Evolutionary conservation across 2,888 invertebrate genomes (phyloP).

Genomic region (Conomelus anceps): DNA sequence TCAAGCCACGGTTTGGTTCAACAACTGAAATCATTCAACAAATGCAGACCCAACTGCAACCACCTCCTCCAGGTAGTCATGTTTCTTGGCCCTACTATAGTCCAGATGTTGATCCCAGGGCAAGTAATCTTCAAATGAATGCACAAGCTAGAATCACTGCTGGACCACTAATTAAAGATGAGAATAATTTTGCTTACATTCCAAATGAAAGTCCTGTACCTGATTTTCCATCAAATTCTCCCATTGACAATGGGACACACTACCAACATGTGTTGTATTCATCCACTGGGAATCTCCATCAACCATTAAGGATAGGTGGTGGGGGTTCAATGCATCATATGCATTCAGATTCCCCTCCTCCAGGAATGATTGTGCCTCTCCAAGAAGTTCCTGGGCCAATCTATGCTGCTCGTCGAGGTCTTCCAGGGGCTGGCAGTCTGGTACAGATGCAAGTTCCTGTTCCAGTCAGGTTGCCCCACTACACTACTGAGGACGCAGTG

Average conservation of each 20-base stretch:
- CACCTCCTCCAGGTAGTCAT: conserved; percentile 37
- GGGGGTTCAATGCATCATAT: conserved; percentile 22
- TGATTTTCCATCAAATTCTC: conserved; percentile 16
- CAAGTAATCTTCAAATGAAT: background rate
- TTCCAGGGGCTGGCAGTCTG: conserved; percentile 25
- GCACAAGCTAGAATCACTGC: conserved; percentile 10
- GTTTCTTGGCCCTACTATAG: conserved; percentile 63
- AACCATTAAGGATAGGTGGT: conserved; percentile 25
- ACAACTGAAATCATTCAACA: conserved; percentile 74
- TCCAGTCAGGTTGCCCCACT: conserved; percentile 21
- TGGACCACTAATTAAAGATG: conserved; percentile 21
- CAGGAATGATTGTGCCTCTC: conserved; percentile 25
- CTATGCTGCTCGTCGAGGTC: conserved; percentile 20
- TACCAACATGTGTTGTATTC: conserved; percentile 23
- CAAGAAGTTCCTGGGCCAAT: conserved; percentile 19
- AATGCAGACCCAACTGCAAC: conserved; percentile 48
- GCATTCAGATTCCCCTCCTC: conserved; percentile 22
- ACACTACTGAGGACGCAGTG: conserved; percentile 28
- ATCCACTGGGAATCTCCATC: conserved; percentile 22
- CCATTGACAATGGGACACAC: conserved; percentile 17
- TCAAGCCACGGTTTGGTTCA: conserved; percentile 78
- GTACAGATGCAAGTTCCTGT: conserved; percentile 33
- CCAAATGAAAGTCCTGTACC: conserved; percentile 15
- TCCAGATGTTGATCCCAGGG: conserved; percentile 23
- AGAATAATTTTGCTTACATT: conserved; percentile 18